Evolutionary conservation across 2,113 vertebrate species (phyloP).

Genomic region (Ptyas mucosa): DNA sequence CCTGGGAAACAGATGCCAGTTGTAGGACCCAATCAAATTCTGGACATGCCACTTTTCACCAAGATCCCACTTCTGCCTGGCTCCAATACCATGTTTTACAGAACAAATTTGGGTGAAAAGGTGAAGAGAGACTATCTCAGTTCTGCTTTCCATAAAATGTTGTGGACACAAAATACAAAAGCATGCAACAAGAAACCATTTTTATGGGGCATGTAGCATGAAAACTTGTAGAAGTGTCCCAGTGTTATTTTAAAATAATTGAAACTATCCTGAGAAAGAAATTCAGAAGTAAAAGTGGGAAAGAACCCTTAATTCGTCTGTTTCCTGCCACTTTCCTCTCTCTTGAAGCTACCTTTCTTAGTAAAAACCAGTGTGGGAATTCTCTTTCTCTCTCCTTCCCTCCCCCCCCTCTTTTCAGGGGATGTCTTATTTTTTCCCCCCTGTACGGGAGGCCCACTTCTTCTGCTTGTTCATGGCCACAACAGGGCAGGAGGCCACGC

Average conservation of each 20-base stretch:
- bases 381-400: no score
- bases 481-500: no score
- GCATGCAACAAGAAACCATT: background rate
- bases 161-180: background rate
- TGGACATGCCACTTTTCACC: conserved; percentile 24
- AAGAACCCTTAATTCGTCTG: background rate
- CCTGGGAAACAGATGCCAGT: conserved; percentile 8
- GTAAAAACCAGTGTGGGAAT: background rate
- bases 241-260: background rate
- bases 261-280: background rate
- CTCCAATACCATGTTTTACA: conserved; percentile 21
- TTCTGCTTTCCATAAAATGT: background rate
- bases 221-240: background rate
- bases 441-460: no score
- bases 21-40: conserved; percentile 17
- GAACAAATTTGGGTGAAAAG: conserved; percentile 12
- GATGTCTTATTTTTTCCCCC: no score
- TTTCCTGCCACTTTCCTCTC: background rate
- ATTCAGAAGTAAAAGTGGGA: background rate
- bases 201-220: background rate
- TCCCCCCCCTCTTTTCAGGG: no score
- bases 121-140: background rate
- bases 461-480: no score
- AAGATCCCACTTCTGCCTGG: conserved; percentile 18
- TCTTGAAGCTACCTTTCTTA: background rate